Conservation (phyloP, 2,113 vertebrate genomes). For the Aplodontia rufa region DNA sequence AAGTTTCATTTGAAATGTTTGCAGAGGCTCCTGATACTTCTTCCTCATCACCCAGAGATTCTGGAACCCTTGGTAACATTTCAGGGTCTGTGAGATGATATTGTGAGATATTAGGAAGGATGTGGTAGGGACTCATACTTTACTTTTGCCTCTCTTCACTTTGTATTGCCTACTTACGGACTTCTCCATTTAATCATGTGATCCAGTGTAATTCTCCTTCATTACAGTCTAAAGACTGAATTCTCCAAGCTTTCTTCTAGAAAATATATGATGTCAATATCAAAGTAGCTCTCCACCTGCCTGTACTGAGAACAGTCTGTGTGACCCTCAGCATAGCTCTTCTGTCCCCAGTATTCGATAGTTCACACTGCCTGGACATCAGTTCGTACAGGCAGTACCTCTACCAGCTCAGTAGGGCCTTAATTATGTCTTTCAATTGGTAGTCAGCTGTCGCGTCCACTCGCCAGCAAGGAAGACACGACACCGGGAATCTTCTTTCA, state of each 20-base stretch:
- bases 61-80: background rate
- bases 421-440: background rate
- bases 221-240: background rate
- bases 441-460: too few relatives aligned
- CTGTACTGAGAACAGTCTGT: background rate
- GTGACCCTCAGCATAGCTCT: background rate
- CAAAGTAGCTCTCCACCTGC: background rate
- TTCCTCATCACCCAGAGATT: background rate
- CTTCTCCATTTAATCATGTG: background rate
- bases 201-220: background rate
- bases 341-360: background rate
- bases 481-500: too few relatives aligned
- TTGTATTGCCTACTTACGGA: background rate
- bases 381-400: background rate
- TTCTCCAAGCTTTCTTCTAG: background rate
- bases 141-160: background rate
- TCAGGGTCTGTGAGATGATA: fast-evolving
- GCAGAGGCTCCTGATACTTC: background rate
- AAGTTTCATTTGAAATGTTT: background rate
- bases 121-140: background rate
- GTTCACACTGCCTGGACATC: background rate
- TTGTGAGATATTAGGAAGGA: background rate
- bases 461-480: too few relatives aligned
- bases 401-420: too few relatives aligned
- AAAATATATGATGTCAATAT: background rate